Conservation (phyloP, 2,888 invertebrate species). For the Sycophila texana region DNA sequence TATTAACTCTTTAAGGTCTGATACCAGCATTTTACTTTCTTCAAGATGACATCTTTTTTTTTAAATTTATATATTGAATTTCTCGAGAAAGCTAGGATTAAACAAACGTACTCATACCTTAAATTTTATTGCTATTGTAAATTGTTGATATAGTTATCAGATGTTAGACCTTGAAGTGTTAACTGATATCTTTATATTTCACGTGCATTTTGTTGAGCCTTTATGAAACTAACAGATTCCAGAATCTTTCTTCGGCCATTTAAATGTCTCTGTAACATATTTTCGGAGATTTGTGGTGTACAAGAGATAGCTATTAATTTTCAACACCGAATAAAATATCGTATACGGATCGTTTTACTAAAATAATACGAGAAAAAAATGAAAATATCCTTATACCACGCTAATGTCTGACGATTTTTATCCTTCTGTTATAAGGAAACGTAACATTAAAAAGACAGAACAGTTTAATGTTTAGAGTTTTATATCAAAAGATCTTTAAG, state of each 20-base stretch:
- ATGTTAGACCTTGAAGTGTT: constrained; percentile 25
- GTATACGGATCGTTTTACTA: constrained; percentile 34
- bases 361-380: constrained; percentile 20
- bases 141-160: background rate
- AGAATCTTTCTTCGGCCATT: constrained; percentile 15
- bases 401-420: constrained; percentile 26
- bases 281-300: background rate
- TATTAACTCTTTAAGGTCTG: constrained; percentile 31
- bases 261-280: constrained; percentile 29
- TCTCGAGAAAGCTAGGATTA: background rate
- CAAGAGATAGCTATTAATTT: background rate
- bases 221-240: constrained; percentile 13
- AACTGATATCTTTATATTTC: constrained; percentile 9
- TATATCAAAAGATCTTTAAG: constrained; percentile 51
- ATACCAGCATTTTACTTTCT: constrained; percentile 1
- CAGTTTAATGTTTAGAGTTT: constrained; percentile 54
- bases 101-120: background rate
- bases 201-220: constrained; percentile 7
- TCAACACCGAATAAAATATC: background rate
- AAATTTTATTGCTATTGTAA: too few relatives aligned
- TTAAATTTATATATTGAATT: background rate
- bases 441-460: constrained; percentile 22
- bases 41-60: background rate
- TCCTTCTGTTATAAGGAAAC: constrained; percentile 32
- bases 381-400: constrained; percentile 19